Evolutionary conservation across 2,888 invertebrate genomes (phyloP).

Genomic region (Microchrysa polita): DNA sequence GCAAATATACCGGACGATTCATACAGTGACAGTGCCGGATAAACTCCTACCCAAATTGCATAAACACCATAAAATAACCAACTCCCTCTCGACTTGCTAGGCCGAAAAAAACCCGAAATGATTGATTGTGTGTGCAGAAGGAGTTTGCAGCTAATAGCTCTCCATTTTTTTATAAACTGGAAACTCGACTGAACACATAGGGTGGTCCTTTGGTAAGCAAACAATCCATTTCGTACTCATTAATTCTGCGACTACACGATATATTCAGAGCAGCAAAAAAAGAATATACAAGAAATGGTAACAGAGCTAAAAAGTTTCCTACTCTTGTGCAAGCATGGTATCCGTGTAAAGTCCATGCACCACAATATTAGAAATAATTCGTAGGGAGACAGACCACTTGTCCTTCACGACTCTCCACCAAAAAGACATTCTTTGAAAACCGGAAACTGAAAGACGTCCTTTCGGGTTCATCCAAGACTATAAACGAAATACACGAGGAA

Average conservation of each 20-base stretch:
- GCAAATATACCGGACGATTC: too few species aligned
- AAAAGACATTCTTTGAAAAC: neutral
- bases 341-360: neutral
- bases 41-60: too few species aligned
- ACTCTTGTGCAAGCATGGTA: neutral
- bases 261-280: neutral
- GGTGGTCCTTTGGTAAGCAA: neutral
- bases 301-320: neutral
- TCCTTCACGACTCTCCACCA: neutral
- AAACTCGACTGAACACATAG: neutral
- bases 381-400: neutral
- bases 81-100: too few species aligned
- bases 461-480: neutral
- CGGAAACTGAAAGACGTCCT: neutral
- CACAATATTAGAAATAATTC: constrained; percentile 1
- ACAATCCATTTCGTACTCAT: neutral
- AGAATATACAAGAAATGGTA: too few species aligned
- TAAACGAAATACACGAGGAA: constrained; percentile 1
- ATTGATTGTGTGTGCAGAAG: neutral
- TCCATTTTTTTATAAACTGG: neutral
- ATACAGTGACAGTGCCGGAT: too few species aligned
- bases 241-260: neutral
- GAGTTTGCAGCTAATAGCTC: constrained; percentile 9
- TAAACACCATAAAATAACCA: too few species aligned
- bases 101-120: neutral